These are phyloP conservation scores for Protodeltote pygarga DNA, from an alignment of 2,888 invertebrate species.

Conservation along the genomic window DNA sequence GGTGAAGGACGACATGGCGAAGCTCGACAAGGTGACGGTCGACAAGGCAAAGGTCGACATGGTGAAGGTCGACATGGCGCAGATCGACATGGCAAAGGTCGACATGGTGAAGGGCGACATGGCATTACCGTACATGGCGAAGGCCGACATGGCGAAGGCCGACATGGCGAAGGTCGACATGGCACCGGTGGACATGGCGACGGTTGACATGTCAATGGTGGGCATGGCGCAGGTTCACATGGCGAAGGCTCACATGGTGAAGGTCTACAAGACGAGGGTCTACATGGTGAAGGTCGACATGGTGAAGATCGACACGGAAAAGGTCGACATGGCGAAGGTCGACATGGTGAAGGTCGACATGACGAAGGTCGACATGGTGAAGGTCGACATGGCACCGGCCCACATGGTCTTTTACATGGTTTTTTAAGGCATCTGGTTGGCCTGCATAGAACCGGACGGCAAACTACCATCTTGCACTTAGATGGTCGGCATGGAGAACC, in stretches of 20 bases:
- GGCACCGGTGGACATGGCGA: slow-evolving; percentile 25
- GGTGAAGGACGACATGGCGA: slow-evolving; percentile 20
- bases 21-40: slow-evolving; percentile 36
- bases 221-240: slow-evolving; percentile 11
- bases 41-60: slow-evolving; percentile 14
- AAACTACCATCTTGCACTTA: slow-evolving; percentile 27
- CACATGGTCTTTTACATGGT: slow-evolving; percentile 34
- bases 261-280: too few relatives aligned
- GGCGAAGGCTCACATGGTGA: slow-evolving; percentile 20
- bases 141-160: too few relatives aligned
- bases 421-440: slow-evolving; percentile 24
- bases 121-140: too few relatives aligned
- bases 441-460: slow-evolving; percentile 30
- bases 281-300: slow-evolving; percentile 24
- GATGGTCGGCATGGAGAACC: slow-evolving; percentile 17
- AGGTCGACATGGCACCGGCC: slow-evolving; percentile 22
- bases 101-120: too few relatives aligned
- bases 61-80: neutral
- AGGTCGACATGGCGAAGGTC: slow-evolving; percentile 24
- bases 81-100: neutral
- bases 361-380: slow-evolving; percentile 25
- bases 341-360: slow-evolving; percentile 21
- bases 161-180: too few relatives aligned
- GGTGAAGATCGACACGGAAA: slow-evolving; percentile 32
- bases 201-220: slow-evolving; percentile 14